These are phyloP conservation scores for Seira musarum DNA, from an alignment of 2,888 invertebrate species.

Conservation along the genomic window DNA sequence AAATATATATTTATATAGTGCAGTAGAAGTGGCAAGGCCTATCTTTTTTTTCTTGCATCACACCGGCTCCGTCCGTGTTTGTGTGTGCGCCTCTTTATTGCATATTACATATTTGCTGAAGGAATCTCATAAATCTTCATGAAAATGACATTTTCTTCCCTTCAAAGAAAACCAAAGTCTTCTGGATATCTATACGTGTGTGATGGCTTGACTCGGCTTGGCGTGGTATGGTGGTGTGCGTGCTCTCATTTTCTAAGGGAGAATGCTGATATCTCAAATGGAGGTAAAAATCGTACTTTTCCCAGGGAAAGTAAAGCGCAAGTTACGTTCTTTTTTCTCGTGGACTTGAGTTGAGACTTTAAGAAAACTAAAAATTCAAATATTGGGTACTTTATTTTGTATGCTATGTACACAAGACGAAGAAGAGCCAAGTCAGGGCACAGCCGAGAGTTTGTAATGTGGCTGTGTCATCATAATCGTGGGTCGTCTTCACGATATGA, in stretches of 20 bases:
- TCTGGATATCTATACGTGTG: neutral
- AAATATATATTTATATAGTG: too few relatives aligned
- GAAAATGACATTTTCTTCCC: conserved; percentile 62
- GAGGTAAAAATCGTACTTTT: neutral
- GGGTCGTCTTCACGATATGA: neutral
- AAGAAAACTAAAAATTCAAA: conserved; percentile 19
- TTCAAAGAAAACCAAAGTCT: conserved; percentile 2
- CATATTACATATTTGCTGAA: conserved; percentile 55
- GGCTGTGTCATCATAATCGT: conserved; percentile 13
- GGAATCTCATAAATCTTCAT: conserved; percentile 62
- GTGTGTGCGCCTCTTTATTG: neutral
- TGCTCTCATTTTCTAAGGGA: neutral
- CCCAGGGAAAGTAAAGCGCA: neutral
- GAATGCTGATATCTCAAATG: conserved; percentile 9
- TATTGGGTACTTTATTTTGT: conserved; percentile 20
- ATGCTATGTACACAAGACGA: conserved; percentile 2
- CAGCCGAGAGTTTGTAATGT: neutral
- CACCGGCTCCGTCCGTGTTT: conserved; percentile 2
- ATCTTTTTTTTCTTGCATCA: neutral
- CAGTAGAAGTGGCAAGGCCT: neutral
- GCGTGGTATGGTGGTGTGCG: conserved; percentile 17
- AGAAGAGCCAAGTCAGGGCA: neutral
- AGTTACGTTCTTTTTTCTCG: neutral
- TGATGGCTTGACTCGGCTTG: neutral
- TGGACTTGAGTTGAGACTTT: neutral